phyloP scores from a whole-genome alignment of 2,888 invertebrate species.

The Luffia ferchaultella region DNA sequence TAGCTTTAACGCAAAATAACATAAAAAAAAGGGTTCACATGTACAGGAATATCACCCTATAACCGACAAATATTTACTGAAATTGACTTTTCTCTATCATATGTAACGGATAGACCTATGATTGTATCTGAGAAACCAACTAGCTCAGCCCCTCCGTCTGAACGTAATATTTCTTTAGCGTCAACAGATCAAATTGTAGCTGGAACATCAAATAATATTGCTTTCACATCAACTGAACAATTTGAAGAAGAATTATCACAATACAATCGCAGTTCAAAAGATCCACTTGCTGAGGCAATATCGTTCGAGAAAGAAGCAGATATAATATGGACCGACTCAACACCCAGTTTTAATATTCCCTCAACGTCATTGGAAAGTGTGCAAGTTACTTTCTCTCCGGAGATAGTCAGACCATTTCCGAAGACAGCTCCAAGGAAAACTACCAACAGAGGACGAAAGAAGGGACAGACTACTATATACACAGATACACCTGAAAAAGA shows the following conservation, averaged over 20 bases:
- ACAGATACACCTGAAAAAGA: slow-evolving; percentile 20
- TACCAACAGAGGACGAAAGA: slow-evolving; percentile 11
- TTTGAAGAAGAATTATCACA: too few relatives aligned
- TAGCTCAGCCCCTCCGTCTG: too few relatives aligned
- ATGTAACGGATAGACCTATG: background rate
- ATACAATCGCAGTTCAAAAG: too few relatives aligned
- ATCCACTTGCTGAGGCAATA: too few relatives aligned
- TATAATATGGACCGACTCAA: too few relatives aligned
- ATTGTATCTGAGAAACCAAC: too few relatives aligned
- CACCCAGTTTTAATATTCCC: too few relatives aligned
- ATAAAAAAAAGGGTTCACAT: background rate
- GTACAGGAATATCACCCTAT: background rate
- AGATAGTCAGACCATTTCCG: slow-evolving; percentile 14
- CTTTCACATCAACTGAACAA: too few relatives aligned
- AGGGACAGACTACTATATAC: slow-evolving; percentile 15
- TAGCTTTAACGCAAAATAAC: background rate
- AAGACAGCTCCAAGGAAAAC: slow-evolving; percentile 15
- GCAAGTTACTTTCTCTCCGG: slow-evolving; percentile 12
- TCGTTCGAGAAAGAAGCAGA: too few relatives aligned
- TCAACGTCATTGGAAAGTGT: background rate
- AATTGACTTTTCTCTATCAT: background rate
- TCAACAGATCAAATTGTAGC: too few relatives aligned
- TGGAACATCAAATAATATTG: too few relatives aligned
- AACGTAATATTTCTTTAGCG: too few relatives aligned
- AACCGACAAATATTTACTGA: background rate